Conservation (phyloP, 1,140 invertebrate species). For the Liolophura sinensis region DNA sequence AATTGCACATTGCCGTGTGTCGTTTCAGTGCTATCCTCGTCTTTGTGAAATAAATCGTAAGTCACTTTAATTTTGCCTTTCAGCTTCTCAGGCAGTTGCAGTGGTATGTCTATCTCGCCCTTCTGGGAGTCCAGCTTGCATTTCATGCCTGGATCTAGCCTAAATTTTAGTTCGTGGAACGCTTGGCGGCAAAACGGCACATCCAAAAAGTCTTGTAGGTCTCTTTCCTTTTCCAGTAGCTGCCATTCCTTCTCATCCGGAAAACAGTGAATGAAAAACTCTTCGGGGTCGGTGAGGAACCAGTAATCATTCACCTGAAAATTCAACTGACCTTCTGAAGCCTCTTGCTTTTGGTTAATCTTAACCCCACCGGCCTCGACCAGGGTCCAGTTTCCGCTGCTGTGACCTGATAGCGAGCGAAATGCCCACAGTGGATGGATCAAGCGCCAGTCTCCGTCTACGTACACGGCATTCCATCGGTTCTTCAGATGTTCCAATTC, state of each 20-base stretch:
- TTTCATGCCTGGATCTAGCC: constrained; percentile 20
- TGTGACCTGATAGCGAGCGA: constrained; percentile 19
- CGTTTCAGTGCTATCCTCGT: constrained; percentile 14
- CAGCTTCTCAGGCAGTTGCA: not conserved
- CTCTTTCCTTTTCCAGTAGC: constrained; percentile 18
- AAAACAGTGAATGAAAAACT: constrained; percentile 34
- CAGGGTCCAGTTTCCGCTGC: constrained; percentile 11
- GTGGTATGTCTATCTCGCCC: constrained; percentile 5
- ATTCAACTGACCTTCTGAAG: constrained; percentile 9
- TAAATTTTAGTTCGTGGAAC: constrained; percentile 15
- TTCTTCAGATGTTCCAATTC: constrained; percentile 78
- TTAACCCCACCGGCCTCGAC: not conserved
- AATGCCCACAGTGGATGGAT: constrained; percentile 39
- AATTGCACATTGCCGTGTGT: constrained; percentile 23
- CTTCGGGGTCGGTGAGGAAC: constrained; percentile 32
- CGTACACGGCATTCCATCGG: constrained; percentile 38
- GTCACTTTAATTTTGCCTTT: constrained; percentile 3
- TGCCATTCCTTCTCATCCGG: constrained; percentile 33
- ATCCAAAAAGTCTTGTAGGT: constrained; percentile 17
- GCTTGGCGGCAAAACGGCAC: constrained; percentile 23
- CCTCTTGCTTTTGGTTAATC: not conserved
- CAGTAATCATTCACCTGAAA: constrained; percentile 24
- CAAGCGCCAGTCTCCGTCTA: constrained; percentile 34
- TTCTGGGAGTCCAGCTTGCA: constrained; percentile 21
- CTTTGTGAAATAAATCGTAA: constrained; percentile 23